These are phyloP conservation scores for Eristalis arbustorum DNA, from an alignment of 2,888 invertebrate species.

Conservation along the genomic window DNA sequence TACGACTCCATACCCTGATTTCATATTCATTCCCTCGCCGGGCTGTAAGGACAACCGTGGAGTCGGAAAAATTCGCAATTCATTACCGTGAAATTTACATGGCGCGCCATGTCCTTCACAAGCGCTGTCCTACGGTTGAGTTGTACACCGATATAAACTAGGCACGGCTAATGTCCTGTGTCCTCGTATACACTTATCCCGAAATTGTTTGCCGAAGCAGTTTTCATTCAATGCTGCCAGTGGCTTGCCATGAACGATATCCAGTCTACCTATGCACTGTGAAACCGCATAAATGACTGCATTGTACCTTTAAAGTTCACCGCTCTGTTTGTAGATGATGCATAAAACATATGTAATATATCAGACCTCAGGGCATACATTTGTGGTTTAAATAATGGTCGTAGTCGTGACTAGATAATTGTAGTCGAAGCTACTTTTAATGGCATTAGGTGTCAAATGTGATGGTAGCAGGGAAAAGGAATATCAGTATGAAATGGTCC, in stretches of 20 bases:
- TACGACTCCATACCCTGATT: not conserved
- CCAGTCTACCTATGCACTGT: constrained; percentile 35
- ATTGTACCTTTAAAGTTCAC: constrained; percentile 48
- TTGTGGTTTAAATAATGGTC: not conserved
- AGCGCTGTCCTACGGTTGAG: constrained; percentile 33
- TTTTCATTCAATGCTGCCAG: constrained; percentile 29
- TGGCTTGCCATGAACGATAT: constrained; percentile 20
- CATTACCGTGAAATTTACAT: constrained; percentile 21
- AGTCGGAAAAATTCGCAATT: constrained; percentile 22
- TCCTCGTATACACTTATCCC: constrained; percentile 20
- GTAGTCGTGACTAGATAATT: too few species aligned
- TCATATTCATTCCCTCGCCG: not conserved
- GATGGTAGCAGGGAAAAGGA: too few species aligned
- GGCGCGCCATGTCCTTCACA: not conserved
- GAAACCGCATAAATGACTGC: constrained; percentile 66
- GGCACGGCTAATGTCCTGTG: constrained; percentile 47
- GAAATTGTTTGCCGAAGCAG: not conserved
- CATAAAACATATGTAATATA: constrained; percentile 43
- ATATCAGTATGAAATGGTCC: too few species aligned
- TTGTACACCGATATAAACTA: constrained; percentile 13
- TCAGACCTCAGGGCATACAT: not conserved
- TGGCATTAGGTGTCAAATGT: too few species aligned
- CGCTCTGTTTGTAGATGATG: constrained; percentile 31
- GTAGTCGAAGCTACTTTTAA: too few species aligned
- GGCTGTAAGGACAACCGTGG: not conserved